A percentile compares a stretch with the other conserved stretches of the same genome.
Evolutionary conservation across 1,140 invertebrate genomes (phyloP).

Genomic region (Bombyx mori): DNA sequence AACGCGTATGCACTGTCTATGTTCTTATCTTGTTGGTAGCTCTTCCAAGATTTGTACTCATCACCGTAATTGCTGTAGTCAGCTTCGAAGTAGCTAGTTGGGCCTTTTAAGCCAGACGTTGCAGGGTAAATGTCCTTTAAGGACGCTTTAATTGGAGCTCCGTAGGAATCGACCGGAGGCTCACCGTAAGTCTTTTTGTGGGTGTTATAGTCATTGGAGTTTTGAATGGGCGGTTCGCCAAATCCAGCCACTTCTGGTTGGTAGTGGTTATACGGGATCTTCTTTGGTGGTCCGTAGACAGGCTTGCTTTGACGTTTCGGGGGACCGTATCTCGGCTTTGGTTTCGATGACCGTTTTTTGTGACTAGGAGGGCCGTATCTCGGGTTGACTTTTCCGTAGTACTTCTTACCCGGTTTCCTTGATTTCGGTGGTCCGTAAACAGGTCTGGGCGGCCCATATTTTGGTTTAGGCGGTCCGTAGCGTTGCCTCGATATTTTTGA

Average conservation of each 20-base stretch:
- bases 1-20: constrained; percentile 23
- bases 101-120: constrained; percentile 15
- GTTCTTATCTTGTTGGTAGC: constrained; percentile 16
- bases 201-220: constrained; percentile 19
- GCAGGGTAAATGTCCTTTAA: constrained; percentile 18
- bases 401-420: constrained; percentile 27
- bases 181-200: constrained; percentile 29
- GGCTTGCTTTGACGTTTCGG: constrained; percentile 24
- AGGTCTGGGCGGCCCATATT: constrained; percentile 26
- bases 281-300: constrained; percentile 28
- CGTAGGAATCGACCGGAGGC: constrained; percentile 38
- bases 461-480: constrained; percentile 29
- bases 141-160: constrained; percentile 20
- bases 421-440: constrained; percentile 18
- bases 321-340: constrained; percentile 32
- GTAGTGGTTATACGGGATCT: constrained; percentile 20
- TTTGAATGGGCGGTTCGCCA: constrained; percentile 36
- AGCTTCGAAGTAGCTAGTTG: constrained; percentile 1
- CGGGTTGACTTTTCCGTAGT: constrained; percentile 21
- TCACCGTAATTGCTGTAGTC: constrained; percentile 6
- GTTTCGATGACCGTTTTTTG: constrained; percentile 29
- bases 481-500: constrained; percentile 39
- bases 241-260: constrained; percentile 31
- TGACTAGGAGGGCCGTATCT: constrained; percentile 25
- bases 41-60: constrained; percentile 25